phyloP scores from a whole-genome alignment of 2,797 vertebrate genomes.

The Tragopan temminckii region DNA sequence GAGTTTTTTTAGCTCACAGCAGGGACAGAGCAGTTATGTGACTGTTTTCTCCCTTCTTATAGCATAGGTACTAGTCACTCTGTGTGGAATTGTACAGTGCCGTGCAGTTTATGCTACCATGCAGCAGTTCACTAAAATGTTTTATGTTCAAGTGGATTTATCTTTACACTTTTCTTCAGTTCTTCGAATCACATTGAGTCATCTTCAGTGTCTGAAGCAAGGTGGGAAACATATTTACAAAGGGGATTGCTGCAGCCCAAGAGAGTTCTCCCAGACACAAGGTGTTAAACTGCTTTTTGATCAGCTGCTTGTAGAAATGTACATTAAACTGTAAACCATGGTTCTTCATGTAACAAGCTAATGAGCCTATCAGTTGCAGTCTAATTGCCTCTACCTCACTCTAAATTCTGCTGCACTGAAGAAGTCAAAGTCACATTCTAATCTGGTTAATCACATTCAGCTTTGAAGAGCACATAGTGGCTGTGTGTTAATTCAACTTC shows the following conservation, averaged over 20 bases:
- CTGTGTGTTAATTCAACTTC: slow-evolving; percentile 51
- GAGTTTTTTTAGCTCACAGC: not conserved
- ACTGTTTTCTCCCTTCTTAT: not conserved
- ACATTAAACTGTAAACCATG: slow-evolving; percentile 34
- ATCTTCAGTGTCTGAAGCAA: slow-evolving; percentile 1
- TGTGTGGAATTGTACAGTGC: not conserved
- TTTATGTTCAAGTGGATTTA: not conserved
- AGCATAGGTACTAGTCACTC: not conserved
- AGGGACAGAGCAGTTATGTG: not conserved
- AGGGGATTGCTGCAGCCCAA: not conserved
- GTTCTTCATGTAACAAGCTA: slow-evolving; percentile 59
- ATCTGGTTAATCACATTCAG: slow-evolving; percentile 64
- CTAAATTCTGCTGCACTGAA: slow-evolving; percentile 43
- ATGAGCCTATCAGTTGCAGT: slow-evolving; percentile 56
- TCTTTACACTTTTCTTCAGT: not conserved
- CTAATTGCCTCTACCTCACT: slow-evolving; percentile 52
- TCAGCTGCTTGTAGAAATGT: slow-evolving; percentile 53
- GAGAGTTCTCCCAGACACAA: slow-evolving; percentile 8
- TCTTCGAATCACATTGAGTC: not conserved
- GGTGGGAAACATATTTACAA: not conserved
- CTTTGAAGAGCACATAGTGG: slow-evolving; percentile 47
- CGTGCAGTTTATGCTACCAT: not conserved
- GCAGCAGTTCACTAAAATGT: not conserved
- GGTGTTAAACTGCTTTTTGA: slow-evolving; percentile 67
- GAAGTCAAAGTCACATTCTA: slow-evolving; percentile 41